Evolutionary conservation across 1,140 invertebrate genomes (phyloP).

Genomic region (Oryctes rhinoceros): DNA sequence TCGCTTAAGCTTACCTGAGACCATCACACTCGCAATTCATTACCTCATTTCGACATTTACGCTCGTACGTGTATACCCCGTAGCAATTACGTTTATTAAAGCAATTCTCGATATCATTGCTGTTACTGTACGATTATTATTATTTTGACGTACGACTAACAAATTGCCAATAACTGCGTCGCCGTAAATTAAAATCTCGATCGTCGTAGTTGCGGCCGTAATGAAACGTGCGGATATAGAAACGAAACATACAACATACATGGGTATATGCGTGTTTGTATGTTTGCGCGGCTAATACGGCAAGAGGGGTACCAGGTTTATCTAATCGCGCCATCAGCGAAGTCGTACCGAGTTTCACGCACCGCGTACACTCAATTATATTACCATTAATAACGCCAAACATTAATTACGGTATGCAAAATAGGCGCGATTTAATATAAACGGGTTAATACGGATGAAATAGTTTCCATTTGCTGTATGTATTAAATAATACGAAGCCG

Average conservation of each 20-base stretch:
- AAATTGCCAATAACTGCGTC: neutral
- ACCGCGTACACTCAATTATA: slow-evolving; percentile 26
- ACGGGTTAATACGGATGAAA: neutral
- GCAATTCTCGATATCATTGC: no score
- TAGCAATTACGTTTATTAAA: no score
- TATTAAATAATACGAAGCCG: no score
- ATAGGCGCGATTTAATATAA: slow-evolving; percentile 4
- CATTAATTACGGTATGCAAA: slow-evolving; percentile 31
- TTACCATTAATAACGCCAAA: slow-evolving; percentile 10
- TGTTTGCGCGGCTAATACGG: neutral
- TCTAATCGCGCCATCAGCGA: neutral
- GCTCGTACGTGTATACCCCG: no score
- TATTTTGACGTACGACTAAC: slow-evolving; percentile 2
- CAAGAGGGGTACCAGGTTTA: neutral
- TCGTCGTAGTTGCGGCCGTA: neutral
- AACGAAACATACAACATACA: neutral
- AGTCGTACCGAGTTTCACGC: neutral
- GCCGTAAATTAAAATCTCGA: neutral
- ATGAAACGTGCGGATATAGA: neutral
- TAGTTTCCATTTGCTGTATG: no score
- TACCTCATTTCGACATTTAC: no score
- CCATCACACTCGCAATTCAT: no score
- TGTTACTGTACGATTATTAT: neutral
- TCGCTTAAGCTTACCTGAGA: no score
- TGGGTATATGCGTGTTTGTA: neutral